Percentiles rank a stretch among this genome's conserved stretches.
phyloP scores from a whole-genome alignment of 2,113 vertebrate genomes.

The human (Homo sapiens) region GRCh38 chrX:130125501-130126000 shows the following conservation, averaged over 20 bases:
- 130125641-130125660: conserved; percentile 59
- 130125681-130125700: conserved; percentile 68
- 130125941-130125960: not conserved
- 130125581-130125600: conserved; percentile 29
- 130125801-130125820: conserved; percentile 41
- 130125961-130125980: not conserved
- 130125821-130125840: conserved; percentile 63
- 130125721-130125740: conserved; percentile 54
- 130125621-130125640: conserved; percentile 58
- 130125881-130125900: conserved; percentile 9
- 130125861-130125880: conserved; percentile 61
- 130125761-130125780: conserved; percentile 57
- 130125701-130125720: conserved; percentile 73
- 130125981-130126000: not conserved
- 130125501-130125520: conserved; percentile 23
- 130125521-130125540: not conserved
- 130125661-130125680: conserved; percentile 70
- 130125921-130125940: not conserved
- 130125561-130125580: conserved; percentile 34
- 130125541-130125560: conserved; percentile 21
- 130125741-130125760: conserved; percentile 31
- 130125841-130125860: conserved; percentile 42
- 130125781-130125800: conserved; percentile 66
- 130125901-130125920: conserved; percentile 2
- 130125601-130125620: conserved; percentile 33